Evolutionary conservation across 2,113 vertebrate species (phyloP).

Genomic region (Lasiurus borealis): DNA sequence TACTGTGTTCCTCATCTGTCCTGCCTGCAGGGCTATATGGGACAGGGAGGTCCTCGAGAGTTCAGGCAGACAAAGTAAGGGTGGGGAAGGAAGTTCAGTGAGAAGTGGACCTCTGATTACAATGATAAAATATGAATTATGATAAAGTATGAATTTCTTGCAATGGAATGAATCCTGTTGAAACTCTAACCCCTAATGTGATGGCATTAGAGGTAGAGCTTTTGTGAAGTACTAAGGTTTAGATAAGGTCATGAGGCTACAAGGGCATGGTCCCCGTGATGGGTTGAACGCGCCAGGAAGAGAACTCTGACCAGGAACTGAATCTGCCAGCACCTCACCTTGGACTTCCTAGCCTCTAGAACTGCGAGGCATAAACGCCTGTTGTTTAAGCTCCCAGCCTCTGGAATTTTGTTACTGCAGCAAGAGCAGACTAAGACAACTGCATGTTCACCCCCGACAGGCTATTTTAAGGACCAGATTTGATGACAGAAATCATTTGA

Average conservation of each 20-base stretch:
- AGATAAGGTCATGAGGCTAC: background rate
- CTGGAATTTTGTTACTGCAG: background rate
- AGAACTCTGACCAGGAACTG: background rate
- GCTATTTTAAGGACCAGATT: background rate
- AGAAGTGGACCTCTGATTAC: background rate
- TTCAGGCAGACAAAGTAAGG: background rate
- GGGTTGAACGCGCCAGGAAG: background rate
- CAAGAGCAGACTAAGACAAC: background rate
- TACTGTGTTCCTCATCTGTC: background rate
- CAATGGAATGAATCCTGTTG: background rate
- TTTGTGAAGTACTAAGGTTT: background rate
- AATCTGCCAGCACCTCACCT: background rate
- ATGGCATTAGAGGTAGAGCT: background rate
- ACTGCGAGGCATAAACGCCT: background rate
- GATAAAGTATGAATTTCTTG: background rate
- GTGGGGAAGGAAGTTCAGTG: background rate
- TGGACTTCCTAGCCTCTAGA: background rate
- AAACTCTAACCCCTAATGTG: background rate
- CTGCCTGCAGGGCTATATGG: background rate
- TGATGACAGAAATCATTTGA: conserved; percentile 1
- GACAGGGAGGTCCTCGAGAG: background rate
- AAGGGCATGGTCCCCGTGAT: background rate
- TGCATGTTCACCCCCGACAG: background rate
- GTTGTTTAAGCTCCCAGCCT: background rate
- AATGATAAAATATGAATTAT: background rate